These are phyloP conservation scores for Tethya wilhelma DNA, from an alignment of 37 sponge, comb jelly and placozoan species.

Conservation along the genomic window DNA sequence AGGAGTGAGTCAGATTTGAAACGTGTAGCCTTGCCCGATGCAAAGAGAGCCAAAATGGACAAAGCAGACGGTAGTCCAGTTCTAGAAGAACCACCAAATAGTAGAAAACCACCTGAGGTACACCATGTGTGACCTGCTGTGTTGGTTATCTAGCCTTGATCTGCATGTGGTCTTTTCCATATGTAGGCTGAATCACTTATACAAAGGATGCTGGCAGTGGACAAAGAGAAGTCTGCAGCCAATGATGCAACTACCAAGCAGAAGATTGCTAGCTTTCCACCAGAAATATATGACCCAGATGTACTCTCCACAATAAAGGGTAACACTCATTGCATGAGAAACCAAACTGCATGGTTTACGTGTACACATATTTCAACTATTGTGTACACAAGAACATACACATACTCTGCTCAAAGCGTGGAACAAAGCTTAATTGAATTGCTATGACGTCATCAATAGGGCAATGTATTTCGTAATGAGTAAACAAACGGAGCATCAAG, in stretches of 20 bases:
- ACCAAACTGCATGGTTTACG: no score
- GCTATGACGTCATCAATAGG: no score
- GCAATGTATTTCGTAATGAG: no score
- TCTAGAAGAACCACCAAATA: conserved; percentile 47
- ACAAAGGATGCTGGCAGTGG: conserved; percentile 51
- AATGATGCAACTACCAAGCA: conserved; percentile 36
- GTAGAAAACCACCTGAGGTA: conserved; percentile 59
- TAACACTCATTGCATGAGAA: no score
- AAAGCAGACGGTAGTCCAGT: neutral
- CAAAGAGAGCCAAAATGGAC: conserved; percentile 6
- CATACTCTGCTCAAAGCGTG: no score
- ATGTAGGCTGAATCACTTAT: conserved; percentile 63
- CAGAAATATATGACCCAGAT: conserved; percentile 41
- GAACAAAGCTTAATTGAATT: no score
- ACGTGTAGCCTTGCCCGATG: neutral
- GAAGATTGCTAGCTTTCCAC: conserved; percentile 59
- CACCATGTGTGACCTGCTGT: neutral
- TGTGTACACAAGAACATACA: no score
- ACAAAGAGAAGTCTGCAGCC: conserved; percentile 43
- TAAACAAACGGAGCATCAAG: no score
- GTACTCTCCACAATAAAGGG: conserved; percentile 54
- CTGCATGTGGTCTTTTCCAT: neutral
- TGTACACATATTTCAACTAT: no score
- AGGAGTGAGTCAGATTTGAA: conserved; percentile 65
- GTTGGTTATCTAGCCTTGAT: neutral